Conservation (phyloP, 2,888 invertebrate species). For the Drosophila conformis region DNA sequence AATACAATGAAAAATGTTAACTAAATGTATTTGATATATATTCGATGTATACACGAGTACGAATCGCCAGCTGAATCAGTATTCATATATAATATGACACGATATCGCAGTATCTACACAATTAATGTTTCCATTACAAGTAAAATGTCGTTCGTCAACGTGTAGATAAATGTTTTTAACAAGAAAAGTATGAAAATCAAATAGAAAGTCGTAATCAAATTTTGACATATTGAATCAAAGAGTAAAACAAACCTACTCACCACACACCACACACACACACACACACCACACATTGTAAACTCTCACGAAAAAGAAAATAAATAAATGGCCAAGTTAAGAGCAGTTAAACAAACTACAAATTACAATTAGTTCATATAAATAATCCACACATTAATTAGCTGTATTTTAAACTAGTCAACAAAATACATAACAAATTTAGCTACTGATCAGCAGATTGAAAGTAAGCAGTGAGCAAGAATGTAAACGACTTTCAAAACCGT, state of each 20-base stretch:
- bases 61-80: conserved; percentile 72
- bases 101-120: conserved; percentile 55
- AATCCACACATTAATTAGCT: conserved; percentile 66
- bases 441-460: conserved; percentile 28
- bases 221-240: conserved; percentile 51
- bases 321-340: conserved; percentile 54
- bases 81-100: conserved; percentile 70
- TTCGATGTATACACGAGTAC: conserved; percentile 51
- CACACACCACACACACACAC: conserved; percentile 23
- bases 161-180: conserved; percentile 80
- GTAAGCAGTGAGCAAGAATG: conserved; percentile 17
- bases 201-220: conserved; percentile 74
- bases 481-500: conserved; percentile 56
- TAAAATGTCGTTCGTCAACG: conserved; percentile 76
- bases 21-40: conserved; percentile 79
- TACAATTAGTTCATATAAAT: conserved; percentile 56
- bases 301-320: not conserved
- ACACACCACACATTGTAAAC: conserved; percentile 13
- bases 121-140: conserved; percentile 73
- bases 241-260: conserved; percentile 33
- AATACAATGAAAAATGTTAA: conserved; percentile 72
- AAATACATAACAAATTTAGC: conserved; percentile 43
- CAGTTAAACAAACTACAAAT: conserved; percentile 71
- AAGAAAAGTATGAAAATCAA: conserved; percentile 65
- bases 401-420: conserved; percentile 76